Evolutionary conservation across 2,797 vertebrate genomes (phyloP), one percentile per base, ranked within the genome.

Genomic region (Myiothlypis chrysogaster): DNA sequence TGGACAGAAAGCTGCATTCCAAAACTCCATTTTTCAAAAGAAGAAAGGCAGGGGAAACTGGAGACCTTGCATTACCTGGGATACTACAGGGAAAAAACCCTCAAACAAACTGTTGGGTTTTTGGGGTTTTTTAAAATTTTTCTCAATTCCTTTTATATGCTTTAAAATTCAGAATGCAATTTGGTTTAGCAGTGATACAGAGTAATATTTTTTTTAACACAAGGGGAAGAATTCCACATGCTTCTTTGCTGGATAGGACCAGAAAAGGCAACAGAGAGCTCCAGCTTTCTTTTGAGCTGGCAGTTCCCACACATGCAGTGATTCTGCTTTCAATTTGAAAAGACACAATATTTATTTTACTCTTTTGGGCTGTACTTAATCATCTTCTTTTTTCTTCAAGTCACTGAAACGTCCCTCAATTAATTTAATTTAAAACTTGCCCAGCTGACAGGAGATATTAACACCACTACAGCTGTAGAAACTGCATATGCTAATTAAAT

Each of bases 1-100:
- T 69, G 14, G 7, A 35, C 2, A 53, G 13, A 65, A 85, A 87
- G 28, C 7, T 53, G 34, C 21, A 34, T 46, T 78, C 5, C 24
- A 43, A 63, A 70, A 10, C 23, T 12, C 21, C 0, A 2, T 57
- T 61, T 88, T 73, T 63, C 19, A 66, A 46, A 61, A 50, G 24
- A 49, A 6, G 2, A 57, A 50, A 35, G 24, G 41, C 6, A 20
- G 2, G 23, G 4, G 8, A 47, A 90, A 44, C 6, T n/a, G 7
- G 52, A 70, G 10, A 52, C 7, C 14, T 77, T 65, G 5, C 27
- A 46, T 52, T 44, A 27, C 1, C 2, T 20, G 7, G 12, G 34
- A 25, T 43, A 34, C 25, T 16, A 52, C 1, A 1, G 19, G 4
- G 9, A 5, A 14, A 47, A 63, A 4, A 0, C 0, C 4, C 19